These are phyloP conservation scores for Lagenorhynchus albirostris DNA, from an alignment of 2,113 vertebrate genomes.

Conservation along the genomic window DNA sequence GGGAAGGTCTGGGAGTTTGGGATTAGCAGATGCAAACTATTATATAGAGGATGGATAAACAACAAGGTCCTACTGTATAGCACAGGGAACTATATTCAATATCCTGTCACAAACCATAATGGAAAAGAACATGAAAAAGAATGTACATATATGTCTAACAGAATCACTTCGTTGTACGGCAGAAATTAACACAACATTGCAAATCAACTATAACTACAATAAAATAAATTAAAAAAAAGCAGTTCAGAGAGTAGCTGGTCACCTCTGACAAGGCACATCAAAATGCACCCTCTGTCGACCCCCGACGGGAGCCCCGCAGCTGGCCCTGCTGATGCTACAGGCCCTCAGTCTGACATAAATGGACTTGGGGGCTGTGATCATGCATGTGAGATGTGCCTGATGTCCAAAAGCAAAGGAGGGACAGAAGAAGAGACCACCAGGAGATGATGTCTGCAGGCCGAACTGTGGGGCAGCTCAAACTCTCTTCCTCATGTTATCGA, in stretches of 20 bases:
- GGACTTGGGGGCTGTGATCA: neutral
- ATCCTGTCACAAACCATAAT: too few relatives aligned
- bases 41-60: too few relatives aligned
- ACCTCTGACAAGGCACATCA: neutral
- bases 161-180: too few relatives aligned
- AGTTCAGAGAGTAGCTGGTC: neutral
- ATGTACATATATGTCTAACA: too few relatives aligned
- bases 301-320: neutral
- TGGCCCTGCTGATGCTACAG: neutral
- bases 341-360: neutral
- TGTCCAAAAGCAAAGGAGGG: neutral
- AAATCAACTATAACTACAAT: neutral
- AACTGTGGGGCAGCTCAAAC: neutral
- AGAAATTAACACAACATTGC: too few relatives aligned
- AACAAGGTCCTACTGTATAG: too few relatives aligned
- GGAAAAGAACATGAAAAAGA: too few relatives aligned
- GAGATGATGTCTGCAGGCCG: neutral
- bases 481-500: neutral
- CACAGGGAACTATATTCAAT: too few relatives aligned
- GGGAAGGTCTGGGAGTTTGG: too few relatives aligned
- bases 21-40: too few relatives aligned
- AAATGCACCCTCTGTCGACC: neutral
- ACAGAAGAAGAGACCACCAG: neutral
- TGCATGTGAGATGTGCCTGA: neutral
- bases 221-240: too few relatives aligned